phyloP scores from a whole-genome alignment of 2,888 invertebrate species.

The Phlogophora meticulosa region DNA sequence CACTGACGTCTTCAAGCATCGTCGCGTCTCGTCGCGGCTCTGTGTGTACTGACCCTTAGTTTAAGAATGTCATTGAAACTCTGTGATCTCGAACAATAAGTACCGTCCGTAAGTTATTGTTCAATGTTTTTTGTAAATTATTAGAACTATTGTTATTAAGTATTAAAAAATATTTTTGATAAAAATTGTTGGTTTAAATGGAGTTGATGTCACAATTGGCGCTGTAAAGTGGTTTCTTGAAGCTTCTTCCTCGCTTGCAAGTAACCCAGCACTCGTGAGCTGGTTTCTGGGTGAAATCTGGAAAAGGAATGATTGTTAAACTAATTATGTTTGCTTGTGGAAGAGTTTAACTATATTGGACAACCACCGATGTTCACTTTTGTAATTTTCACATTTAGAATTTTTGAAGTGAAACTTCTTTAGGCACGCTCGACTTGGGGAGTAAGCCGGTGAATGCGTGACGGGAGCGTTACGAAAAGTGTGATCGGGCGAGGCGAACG shows the following conservation, averaged over 20 bases:
- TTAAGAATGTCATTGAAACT: slow-evolving; percentile 57
- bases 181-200: slow-evolving; percentile 68
- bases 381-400: too few relatives aligned
- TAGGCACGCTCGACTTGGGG: too few relatives aligned
- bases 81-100: slow-evolving; percentile 90
- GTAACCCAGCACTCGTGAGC: slow-evolving; percentile 88
- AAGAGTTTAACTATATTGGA: too few relatives aligned
- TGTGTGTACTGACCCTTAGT: too few relatives aligned
- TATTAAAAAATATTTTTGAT: slow-evolving; percentile 72
- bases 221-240: slow-evolving; percentile 82
- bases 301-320: slow-evolving; percentile 29
- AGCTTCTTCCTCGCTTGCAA: slow-evolving; percentile 86
- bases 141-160: slow-evolving; percentile 63
- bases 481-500: too few relatives aligned
- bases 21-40: too few relatives aligned
- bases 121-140: slow-evolving; percentile 72
- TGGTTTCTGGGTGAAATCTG: slow-evolving; percentile 86
- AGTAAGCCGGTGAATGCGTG: too few relatives aligned
- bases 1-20: too few relatives aligned
- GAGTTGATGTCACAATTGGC: slow-evolving; percentile 73
- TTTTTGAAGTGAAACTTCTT: too few relatives aligned
- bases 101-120: slow-evolving; percentile 88
- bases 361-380: too few relatives aligned
- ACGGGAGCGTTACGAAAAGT: too few relatives aligned
- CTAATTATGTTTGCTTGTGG: too few relatives aligned